Conservation (phyloP, 1,140 invertebrate genomes). For the Chionoecetes opilio region DNA sequence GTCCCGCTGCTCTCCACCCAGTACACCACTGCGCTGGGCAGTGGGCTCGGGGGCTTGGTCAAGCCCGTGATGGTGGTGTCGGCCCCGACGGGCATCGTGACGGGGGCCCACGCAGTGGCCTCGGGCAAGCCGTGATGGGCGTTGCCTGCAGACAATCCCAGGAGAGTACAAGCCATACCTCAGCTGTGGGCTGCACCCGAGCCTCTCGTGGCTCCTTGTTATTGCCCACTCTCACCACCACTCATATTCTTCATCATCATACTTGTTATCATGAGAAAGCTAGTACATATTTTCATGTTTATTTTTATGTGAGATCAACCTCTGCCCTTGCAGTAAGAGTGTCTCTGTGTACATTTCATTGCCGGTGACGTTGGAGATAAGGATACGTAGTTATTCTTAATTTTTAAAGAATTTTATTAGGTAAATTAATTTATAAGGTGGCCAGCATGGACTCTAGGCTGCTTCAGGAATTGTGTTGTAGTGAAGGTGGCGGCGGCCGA, state of each 20-base stretch:
- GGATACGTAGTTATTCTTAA: slow-evolving; percentile 75
- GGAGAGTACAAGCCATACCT: slow-evolving; percentile 81
- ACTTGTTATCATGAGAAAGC: slow-evolving; percentile 70
- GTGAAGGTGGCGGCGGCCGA: slow-evolving; percentile 57
- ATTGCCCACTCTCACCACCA: slow-evolving; percentile 65
- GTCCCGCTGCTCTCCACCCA: slow-evolving; percentile 84
- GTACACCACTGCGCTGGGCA: slow-evolving; percentile 79
- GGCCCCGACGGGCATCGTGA: slow-evolving; percentile 61
- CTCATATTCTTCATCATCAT: slow-evolving; percentile 62
- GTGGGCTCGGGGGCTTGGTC: slow-evolving; percentile 71
- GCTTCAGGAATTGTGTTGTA: slow-evolving; percentile 73
- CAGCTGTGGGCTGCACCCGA: slow-evolving; percentile 83
- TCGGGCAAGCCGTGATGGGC: slow-evolving; percentile 80
- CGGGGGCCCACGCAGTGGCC: slow-evolving; percentile 65
- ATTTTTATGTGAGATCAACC: slow-evolving; percentile 74
- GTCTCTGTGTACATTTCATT: slow-evolving; percentile 76
- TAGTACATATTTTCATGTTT: slow-evolving; percentile 69
- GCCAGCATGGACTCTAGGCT: slow-evolving; percentile 72
- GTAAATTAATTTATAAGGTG: slow-evolving; percentile 79
- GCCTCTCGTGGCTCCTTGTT: slow-evolving; percentile 35
- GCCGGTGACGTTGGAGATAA: slow-evolving; percentile 72
- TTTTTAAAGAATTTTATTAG: slow-evolving; percentile 78
- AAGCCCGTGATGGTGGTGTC: slow-evolving; percentile 75
- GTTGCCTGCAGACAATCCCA: slow-evolving; percentile 82
- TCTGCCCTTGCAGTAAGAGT: slow-evolving; percentile 59